These are phyloP conservation scores for Nephrotoma flavescens DNA, from an alignment of 2,888 invertebrate species.

Conservation along the genomic window DNA sequence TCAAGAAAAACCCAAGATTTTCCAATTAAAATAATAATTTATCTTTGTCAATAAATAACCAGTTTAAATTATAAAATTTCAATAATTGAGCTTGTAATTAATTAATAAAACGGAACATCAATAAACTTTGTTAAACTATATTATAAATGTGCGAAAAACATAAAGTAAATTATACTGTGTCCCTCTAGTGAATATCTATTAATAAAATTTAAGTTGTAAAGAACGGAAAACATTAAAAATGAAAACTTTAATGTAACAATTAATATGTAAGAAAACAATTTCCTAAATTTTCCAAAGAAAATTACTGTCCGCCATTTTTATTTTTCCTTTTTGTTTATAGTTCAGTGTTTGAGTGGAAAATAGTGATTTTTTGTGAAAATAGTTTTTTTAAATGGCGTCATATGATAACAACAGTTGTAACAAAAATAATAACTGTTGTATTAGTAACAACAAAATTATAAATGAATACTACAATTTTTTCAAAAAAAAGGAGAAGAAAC, in stretches of 20 bases:
- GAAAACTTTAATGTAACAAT: background rate
- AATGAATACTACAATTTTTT: background rate
- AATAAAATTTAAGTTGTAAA: background rate
- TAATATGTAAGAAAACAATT: background rate
- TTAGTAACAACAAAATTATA: background rate
- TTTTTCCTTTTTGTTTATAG: background rate
- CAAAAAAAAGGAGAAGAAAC: background rate
- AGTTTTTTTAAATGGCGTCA: background rate
- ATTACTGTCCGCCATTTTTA: background rate
- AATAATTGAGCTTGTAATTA: background rate
- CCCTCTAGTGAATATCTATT: background rate
- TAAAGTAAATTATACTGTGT: background rate
- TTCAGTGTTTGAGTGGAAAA: background rate
- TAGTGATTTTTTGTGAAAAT: background rate
- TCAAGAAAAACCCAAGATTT: background rate
- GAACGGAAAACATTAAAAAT: background rate
- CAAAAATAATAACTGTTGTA: background rate
- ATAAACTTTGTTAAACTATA: background rate
- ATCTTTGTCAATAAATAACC: background rate
- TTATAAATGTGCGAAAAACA: background rate
- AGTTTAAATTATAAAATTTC: background rate
- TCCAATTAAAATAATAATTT: background rate
- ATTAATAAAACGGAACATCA: background rate
- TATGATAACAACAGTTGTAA: background rate
- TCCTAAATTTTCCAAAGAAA: background rate